Evolutionary conservation across 1,140 invertebrate species (phyloP).

Genomic region (Phthorimaea operculella): DNA sequence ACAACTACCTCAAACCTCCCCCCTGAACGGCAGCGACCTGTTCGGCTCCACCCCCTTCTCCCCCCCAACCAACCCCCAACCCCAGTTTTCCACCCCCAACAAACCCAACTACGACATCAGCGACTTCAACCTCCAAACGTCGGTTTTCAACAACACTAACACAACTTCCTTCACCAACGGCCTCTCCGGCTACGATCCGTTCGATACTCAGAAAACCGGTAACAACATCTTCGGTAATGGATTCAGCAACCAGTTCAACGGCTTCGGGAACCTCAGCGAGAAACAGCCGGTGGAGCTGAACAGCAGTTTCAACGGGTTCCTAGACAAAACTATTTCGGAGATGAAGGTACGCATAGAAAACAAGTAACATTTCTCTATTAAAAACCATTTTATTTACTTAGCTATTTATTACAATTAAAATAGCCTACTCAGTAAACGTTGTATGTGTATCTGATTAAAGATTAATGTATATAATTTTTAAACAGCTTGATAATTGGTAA

Average conservation of each 20-base stretch:
- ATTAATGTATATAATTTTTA: conserved; percentile 20
- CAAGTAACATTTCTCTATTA: too few species aligned
- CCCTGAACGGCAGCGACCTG: conserved; percentile 69
- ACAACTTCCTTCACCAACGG: conserved; percentile 47
- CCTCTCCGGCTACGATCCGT: conserved; percentile 70
- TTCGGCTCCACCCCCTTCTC: conserved; percentile 77
- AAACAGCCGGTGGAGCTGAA: conserved; percentile 58
- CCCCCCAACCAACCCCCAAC: conserved; percentile 22
- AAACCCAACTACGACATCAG: conserved; percentile 62
- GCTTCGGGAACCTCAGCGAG: conserved; percentile 59
- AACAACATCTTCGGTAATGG: conserved; percentile 60
- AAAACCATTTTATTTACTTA: too few species aligned
- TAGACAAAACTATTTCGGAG: conserved; percentile 83
- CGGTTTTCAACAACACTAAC: conserved; percentile 47
- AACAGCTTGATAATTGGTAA: conserved; percentile 36
- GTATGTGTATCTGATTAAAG: neutral
- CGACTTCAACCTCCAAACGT: conserved; percentile 60
- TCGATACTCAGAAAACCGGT: conserved; percentile 81
- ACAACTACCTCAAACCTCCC: conserved; percentile 51
- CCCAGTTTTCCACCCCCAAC: conserved; percentile 17
- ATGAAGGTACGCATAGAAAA: conserved; percentile 75
- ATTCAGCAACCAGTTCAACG: conserved; percentile 52
- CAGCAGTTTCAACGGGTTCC: conserved; percentile 73
- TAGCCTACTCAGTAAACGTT: too few species aligned
- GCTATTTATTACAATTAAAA: too few species aligned